Base-by-base conservation (phyloP, 2,113 vertebrate species). In the Nesoenas mayeri region DNA sequence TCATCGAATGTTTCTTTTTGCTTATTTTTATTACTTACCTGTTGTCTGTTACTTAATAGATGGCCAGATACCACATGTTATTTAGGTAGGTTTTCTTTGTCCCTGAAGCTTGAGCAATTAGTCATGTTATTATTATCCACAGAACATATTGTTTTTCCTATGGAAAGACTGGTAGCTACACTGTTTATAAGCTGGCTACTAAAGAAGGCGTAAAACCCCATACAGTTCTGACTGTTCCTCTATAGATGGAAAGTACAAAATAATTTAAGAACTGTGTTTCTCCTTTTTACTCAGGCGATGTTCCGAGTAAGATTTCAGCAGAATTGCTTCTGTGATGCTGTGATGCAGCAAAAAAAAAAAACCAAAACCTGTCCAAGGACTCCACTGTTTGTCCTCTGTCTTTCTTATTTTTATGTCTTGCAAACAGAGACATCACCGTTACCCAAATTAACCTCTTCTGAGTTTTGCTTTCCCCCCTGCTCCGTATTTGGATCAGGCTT, bases 171-270 rank as follows among this genome's bases (percentile, higher is more conserved):
- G 58, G 89, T 94, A 94, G 91, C 96, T 94, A 31, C 1, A 11
- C 93, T 95, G 93, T 95, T 97, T 92, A 91, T 96, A 93, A 94
- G 80, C 78, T 89, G 87, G 84, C 96, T 95, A 87, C 73, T 69
- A 75, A 47, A 82, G 95, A 92, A 94, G 88, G 92, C 86, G 96
- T 96, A 97, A 97, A 97, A 91, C 96, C 96, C 93, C 92, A 93
- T 93, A 93, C 96, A 70, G 96, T 96, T 97, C 92, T 97, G 96
- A 97, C 96, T 97, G 95, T 96, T 96, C 96, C 91, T 95, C 96
- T 91, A 18, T 67, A 91, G 83, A 81, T 92, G 96, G 96, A 97
- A 97, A 97, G 96, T 97, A 97, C 96, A 95, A 96, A 97, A 97
- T 89, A 95, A 96, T 96, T 97, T 96, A 97, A 96, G 96, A 96